Percentiles rank a stretch among this genome's conserved stretches.
Conservation (phyloP, 2,797 vertebrate genomes). For the Prionace glauca region DNA sequence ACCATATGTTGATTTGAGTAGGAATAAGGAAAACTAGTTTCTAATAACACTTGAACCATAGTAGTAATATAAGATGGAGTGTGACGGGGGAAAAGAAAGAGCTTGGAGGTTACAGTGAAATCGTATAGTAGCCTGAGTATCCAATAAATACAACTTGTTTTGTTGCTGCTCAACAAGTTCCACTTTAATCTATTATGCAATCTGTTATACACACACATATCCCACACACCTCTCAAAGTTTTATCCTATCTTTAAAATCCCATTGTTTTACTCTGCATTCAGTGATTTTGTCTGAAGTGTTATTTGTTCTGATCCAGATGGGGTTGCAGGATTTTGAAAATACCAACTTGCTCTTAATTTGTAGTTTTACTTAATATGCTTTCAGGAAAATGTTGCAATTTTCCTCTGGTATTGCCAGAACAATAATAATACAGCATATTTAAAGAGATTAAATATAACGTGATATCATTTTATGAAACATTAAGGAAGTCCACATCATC, state of each 20-base stretch:
- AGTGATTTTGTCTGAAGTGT: not conserved
- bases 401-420: not conserved
- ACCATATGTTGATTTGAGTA: not conserved
- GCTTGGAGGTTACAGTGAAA: not conserved
- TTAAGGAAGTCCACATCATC: not conserved
- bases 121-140: not conserved
- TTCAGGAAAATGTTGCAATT: not conserved
- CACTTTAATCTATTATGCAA: not conserved
- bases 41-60: not conserved
- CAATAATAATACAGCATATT: not conserved
- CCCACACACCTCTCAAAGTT: not conserved
- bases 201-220: not conserved
- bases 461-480: slow-evolving; percentile 1
- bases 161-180: not conserved
- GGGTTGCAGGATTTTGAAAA: not conserved
- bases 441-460: not conserved
- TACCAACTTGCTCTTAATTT: not conserved
- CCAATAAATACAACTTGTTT: not conserved
- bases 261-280: not conserved
- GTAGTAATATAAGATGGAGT: not conserved
- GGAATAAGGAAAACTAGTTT: not conserved
- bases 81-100: not conserved
- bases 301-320: not conserved
- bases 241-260: not conserved
- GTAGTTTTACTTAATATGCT: not conserved